Conservation (phyloP, 2,113 vertebrate species). For the Gobius niger region DNA sequence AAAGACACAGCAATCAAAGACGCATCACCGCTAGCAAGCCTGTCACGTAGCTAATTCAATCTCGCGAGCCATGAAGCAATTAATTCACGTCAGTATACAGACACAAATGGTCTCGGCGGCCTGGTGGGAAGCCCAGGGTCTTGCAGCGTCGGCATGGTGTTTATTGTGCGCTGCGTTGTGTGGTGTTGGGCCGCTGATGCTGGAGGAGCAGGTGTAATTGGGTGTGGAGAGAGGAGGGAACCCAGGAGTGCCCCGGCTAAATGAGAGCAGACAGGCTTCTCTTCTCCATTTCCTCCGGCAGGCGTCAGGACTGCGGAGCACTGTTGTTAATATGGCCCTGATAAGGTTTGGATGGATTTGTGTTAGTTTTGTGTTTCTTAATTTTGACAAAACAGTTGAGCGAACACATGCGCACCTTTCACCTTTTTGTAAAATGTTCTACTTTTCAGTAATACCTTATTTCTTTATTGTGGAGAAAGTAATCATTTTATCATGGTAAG, state of each 20-base stretch:
- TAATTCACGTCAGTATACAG: slow-evolving; percentile 72
- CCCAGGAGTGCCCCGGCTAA: slow-evolving; percentile 50
- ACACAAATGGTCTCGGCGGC: slow-evolving; percentile 47
- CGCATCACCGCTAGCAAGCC: slow-evolving; percentile 51
- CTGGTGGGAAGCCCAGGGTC: slow-evolving; percentile 28
- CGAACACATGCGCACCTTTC: slow-evolving; percentile 15
- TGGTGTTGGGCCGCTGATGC: slow-evolving; percentile 42
- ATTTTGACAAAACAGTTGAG: slow-evolving; percentile 31
- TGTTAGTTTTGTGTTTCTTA: no score
- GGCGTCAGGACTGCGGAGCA: slow-evolving; percentile 31
- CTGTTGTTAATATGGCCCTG: slow-evolving; percentile 46
- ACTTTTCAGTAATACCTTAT: no score
- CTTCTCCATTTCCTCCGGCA: slow-evolving; percentile 53
- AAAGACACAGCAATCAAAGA: slow-evolving; percentile 58
- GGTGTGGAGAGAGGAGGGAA: slow-evolving; percentile 53
- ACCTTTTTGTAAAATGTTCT: background rate
- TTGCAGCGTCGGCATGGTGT: slow-evolving; percentile 29
- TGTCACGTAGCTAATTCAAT: slow-evolving; percentile 74
- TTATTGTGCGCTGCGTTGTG: slow-evolving; percentile 33
- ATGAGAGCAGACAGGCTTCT: slow-evolving; percentile 64
- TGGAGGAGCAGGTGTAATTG: slow-evolving; percentile 71
- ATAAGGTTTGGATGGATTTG: slow-evolving; percentile 22
- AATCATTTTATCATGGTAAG: no score
- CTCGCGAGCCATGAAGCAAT: slow-evolving; percentile 73
- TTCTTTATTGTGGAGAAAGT: no score